These are phyloP conservation scores for Coturnix japonica DNA, from an alignment of 2,113 vertebrate species.

Conservation along the genomic window DNA sequence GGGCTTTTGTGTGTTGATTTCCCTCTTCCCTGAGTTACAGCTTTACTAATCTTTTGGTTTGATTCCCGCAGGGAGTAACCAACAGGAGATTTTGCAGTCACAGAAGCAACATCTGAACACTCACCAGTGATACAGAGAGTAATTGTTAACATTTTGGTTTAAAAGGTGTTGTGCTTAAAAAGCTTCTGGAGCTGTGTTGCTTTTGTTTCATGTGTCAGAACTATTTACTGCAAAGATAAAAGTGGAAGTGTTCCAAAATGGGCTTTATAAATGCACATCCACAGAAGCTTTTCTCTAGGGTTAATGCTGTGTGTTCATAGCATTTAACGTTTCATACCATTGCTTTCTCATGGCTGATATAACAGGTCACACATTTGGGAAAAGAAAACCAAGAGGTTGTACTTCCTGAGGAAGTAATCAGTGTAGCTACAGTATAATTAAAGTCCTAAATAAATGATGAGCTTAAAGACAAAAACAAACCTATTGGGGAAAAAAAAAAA, in stretches of 20 bases:
- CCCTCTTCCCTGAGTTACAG: neutral
- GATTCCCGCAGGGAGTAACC: neutral
- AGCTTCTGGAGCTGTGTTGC: neutral
- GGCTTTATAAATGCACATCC: neutral
- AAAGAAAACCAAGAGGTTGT: neutral
- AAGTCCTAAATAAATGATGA: slow-evolving; percentile 24
- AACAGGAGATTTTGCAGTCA: neutral
- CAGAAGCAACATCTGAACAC: neutral
- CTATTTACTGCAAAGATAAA: neutral
- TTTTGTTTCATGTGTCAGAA: neutral
- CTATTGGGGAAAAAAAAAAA: neutral
- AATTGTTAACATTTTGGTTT: neutral
- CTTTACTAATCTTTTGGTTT: neutral
- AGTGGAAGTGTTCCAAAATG: neutral
- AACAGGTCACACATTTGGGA: neutral
- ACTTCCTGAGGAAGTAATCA: slow-evolving; percentile 20
- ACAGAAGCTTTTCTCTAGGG: neutral
- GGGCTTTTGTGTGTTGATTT: fast-evolving
- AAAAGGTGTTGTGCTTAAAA: neutral
- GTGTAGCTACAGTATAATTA: slow-evolving; percentile 26
- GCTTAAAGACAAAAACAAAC: slow-evolving; percentile 32
- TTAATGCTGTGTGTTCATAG: neutral
- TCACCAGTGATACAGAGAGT: neutral
- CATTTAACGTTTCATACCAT: neutral
- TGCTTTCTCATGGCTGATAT: neutral